Evolutionary conservation across 2,113 vertebrate species (phyloP).

Genomic region (Columba janthina): DNA sequence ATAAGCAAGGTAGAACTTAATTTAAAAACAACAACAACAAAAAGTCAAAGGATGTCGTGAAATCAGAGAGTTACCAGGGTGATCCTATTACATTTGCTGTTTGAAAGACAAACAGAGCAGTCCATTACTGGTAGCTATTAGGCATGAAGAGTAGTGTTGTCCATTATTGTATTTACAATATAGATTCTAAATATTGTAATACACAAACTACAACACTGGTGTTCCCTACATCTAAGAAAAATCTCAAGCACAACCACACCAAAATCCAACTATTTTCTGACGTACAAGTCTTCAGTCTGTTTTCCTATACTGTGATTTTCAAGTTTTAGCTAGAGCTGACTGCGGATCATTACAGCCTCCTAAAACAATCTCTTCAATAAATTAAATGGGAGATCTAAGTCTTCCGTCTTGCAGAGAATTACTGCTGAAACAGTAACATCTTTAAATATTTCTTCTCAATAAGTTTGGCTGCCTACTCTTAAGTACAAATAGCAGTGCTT

Average conservation of each 20-base stretch:
- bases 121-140: neutral
- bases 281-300: neutral
- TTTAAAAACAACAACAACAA: neutral
- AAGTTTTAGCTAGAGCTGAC: neutral
- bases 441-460: neutral
- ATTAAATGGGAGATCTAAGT: neutral
- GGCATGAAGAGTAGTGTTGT: rapidly evolving
- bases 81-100: neutral
- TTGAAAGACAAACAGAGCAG: neutral
- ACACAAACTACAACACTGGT: neutral
- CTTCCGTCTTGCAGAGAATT: neutral
- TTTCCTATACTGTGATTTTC: neutral
- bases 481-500: neutral
- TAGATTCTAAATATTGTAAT: neutral
- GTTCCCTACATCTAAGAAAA: neutral
- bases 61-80: neutral
- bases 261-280: neutral
- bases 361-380: neutral
- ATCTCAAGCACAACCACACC: neutral
- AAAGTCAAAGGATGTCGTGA: neutral
- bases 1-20: neutral
- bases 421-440: neutral
- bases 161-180: neutral
- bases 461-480: neutral
- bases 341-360: neutral